A percentile compares a stretch with the other conserved stretches of the same genome.
These are phyloP conservation scores for Cebus imitator DNA, from an alignment of 2,113 vertebrate genomes.

Conservation along the genomic window DNA sequence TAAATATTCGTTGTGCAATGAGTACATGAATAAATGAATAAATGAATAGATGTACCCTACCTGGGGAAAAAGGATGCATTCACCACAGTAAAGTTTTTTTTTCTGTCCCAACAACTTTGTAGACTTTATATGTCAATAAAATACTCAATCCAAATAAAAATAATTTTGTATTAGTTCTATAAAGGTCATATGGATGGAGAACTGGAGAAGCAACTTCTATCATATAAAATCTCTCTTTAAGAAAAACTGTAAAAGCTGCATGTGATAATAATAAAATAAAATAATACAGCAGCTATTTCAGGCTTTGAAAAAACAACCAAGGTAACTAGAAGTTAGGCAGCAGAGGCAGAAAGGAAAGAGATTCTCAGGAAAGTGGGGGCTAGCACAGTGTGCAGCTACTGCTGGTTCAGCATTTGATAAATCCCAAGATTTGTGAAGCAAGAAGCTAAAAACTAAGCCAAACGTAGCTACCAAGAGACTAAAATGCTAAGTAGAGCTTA, in stretches of 20 bases:
- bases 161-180: neutral
- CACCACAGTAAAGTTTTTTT: neutral
- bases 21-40: neutral
- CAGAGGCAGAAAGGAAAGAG: neutral
- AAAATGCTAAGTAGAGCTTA: neutral
- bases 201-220: neutral
- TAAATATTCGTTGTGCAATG: neutral
- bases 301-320: neutral
- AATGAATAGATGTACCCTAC: neutral
- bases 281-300: neutral
- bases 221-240: neutral
- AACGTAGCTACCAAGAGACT: neutral
- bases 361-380: neutral
- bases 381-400: neutral
- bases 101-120: neutral
- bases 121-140: conserved; percentile 18
- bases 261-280: neutral
- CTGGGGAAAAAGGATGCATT: neutral
- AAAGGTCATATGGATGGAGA: neutral
- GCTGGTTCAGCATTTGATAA: neutral
- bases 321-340: neutral
- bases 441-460: neutral
- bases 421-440: neutral
- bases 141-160: conserved; percentile 20
- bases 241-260: neutral